Conservation (phyloP, 2,797 vertebrate genomes). For the Potorous gilbertii region DNA sequence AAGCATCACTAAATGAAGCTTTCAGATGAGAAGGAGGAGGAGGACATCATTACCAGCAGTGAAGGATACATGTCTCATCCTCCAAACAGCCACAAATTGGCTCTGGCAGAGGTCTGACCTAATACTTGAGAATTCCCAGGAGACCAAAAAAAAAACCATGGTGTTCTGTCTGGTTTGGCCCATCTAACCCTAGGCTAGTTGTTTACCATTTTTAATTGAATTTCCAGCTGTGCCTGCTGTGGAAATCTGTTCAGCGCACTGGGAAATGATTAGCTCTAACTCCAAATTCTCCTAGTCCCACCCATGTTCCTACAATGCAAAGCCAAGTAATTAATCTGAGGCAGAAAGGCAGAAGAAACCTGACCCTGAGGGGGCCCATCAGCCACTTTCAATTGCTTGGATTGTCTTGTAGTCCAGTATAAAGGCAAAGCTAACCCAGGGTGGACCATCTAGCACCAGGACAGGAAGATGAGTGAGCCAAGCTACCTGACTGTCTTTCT, state of each 20-base stretch:
- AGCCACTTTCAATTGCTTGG: background rate
- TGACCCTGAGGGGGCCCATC: background rate
- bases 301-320: background rate
- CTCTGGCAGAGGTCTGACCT: background rate
- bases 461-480: background rate
- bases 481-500: background rate
- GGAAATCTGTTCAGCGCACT: background rate
- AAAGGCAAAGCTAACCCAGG: background rate
- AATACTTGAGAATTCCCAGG: background rate
- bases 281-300: background rate
- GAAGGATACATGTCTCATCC: background rate
- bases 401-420: background rate
- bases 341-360: background rate
- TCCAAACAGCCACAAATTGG: background rate
- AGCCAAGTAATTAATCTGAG: background rate
- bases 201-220: background rate
- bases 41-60: background rate
- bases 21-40: background rate
- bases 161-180: background rate
- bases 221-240: background rate
- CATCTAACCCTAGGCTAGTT: background rate
- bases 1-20: background rate
- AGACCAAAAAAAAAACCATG: background rate
- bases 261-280: background rate
- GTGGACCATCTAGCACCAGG: background rate